phyloP scores from a whole-genome alignment of 2,797 vertebrate genomes.

The Chloroceryle inda region DNA sequence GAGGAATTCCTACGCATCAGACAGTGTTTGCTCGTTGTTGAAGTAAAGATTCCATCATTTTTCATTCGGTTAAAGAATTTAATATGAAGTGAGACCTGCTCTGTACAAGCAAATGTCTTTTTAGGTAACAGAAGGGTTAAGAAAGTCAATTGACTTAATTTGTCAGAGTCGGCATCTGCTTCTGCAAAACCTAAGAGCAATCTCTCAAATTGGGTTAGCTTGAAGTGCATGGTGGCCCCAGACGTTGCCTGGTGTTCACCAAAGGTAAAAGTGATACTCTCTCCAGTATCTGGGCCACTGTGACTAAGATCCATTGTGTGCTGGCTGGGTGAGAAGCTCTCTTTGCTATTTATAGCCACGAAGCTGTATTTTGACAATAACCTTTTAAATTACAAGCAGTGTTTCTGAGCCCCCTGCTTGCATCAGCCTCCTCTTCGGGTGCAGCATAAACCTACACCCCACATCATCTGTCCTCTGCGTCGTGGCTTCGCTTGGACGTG shows the following conservation, averaged over 20 bases:
- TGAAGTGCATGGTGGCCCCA: not conserved
- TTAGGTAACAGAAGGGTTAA: not conserved
- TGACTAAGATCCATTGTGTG: not conserved
- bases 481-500: not conserved
- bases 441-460: not conserved
- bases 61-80: not conserved
- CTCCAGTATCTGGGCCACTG: not conserved
- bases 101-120: not conserved
- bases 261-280: not conserved
- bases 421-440: not conserved
- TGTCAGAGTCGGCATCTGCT: not conserved
- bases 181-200: not conserved
- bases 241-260: not conserved
- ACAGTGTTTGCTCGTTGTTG: not conserved
- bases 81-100: not conserved
- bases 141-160: conserved; percentile 2
- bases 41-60: not conserved
- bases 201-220: not conserved
- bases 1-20: not conserved
- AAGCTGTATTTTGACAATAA: conserved; percentile 25
- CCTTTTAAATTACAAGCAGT: not conserved
- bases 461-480: not conserved
- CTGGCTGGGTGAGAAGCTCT: not conserved
- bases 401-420: not conserved
- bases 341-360: conserved; percentile 8